phyloP scores from a whole-genome alignment of 2,797 vertebrate genomes.

The Lepidocolaptes lacrymiger region DNA sequence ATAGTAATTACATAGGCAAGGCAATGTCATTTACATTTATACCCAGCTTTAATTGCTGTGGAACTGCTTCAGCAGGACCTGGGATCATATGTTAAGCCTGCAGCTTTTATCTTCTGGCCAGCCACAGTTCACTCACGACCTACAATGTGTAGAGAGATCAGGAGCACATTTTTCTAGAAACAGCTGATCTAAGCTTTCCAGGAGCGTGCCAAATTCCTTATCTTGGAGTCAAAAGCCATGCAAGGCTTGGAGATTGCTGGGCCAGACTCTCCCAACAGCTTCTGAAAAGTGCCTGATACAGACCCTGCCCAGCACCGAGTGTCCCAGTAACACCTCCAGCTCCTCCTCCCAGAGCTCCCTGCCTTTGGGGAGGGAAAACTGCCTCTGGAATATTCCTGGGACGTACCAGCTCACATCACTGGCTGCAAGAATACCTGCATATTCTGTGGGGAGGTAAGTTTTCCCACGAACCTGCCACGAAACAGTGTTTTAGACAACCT shows the following conservation, averaged over 20 bases:
- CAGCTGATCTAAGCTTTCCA: background rate
- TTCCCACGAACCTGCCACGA: background rate
- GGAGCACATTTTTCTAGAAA: background rate
- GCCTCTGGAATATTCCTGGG: background rate
- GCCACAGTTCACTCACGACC: background rate
- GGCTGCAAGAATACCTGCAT: background rate
- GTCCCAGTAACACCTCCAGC: background rate
- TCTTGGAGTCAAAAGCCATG: background rate
- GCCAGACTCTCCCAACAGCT: background rate
- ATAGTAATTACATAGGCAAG: constrained; percentile 60
- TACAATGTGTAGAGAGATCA: background rate
- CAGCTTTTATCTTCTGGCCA: constrained; percentile 20
- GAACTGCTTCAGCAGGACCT: constrained; percentile 61
- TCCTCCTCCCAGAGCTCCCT: background rate
- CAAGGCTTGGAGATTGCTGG: background rate
- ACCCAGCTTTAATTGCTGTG: constrained; percentile 47
- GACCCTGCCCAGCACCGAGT: background rate
- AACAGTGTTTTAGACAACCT: background rate
- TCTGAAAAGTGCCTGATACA: background rate
- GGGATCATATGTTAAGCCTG: background rate
- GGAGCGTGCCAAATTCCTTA: background rate
- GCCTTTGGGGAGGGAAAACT: too few species aligned
- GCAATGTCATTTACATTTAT: constrained; percentile 46
- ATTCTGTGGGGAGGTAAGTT: background rate
- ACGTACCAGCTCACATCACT: too few species aligned